Percentiles rank a stretch among this genome's conserved stretches.
Evolutionary conservation across 2,797 vertebrate species (phyloP).

Genomic region (Austrolebias charrua): DNA sequence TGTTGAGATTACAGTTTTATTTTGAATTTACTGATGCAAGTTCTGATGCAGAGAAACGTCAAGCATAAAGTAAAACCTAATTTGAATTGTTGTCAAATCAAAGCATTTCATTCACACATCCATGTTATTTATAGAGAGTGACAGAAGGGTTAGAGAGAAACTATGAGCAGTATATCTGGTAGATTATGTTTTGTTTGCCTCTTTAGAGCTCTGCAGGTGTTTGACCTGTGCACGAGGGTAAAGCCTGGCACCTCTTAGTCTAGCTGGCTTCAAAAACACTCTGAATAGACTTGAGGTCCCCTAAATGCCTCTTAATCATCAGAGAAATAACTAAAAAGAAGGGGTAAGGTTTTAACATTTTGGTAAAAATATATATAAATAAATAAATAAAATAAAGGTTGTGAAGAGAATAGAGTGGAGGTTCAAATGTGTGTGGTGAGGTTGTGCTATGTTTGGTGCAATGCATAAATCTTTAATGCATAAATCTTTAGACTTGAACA

Average conservation of each 20-base stretch:
- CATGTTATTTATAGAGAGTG: too few species aligned
- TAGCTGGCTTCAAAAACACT: conserved; percentile 7
- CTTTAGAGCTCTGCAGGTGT: conserved; percentile 9
- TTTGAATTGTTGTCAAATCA: too few species aligned
- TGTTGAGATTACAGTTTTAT: too few species aligned
- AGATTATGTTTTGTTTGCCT: conserved; percentile 42
- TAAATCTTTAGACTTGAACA: neutral
- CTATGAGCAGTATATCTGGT: conserved; percentile 15
- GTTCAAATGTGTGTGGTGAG: neutral
- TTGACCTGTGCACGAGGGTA: conserved; percentile 31
- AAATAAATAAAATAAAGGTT: too few species aligned
- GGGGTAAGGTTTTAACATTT: neutral
- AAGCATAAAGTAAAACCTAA: too few species aligned
- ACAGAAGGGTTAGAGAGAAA: neutral
- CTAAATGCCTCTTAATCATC: conserved; percentile 22
- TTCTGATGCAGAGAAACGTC: too few species aligned
- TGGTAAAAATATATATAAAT: neutral
- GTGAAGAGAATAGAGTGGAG: neutral
- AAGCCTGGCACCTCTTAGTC: conserved; percentile 32
- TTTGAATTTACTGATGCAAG: too few species aligned
- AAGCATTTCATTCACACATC: too few species aligned
- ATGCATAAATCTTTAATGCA: neutral
- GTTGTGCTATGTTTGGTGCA: neutral
- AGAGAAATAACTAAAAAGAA: neutral
- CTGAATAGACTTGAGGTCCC: neutral